A percentile compares a stretch with the other conserved stretches of the same genome.
Evolutionary conservation across 2,797 vertebrate species (phyloP).

Genomic region (Cryptoblepharus egeriae): DNA sequence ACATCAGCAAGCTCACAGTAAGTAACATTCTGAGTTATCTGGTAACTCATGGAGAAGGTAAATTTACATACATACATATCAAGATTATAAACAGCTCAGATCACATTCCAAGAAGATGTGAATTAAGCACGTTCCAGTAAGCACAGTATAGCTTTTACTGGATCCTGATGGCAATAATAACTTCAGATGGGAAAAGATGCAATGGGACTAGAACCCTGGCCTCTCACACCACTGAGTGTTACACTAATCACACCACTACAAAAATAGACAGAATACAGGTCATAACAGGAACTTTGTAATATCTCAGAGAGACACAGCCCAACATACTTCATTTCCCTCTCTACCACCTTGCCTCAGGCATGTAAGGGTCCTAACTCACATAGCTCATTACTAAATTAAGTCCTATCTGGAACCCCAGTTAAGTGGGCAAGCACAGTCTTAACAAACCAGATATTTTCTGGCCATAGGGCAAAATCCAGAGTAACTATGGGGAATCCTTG

Average conservation of each 20-base stretch:
- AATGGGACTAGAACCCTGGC: background rate
- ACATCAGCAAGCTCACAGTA: background rate
- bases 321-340: background rate
- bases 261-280: background rate
- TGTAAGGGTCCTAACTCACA: background rate
- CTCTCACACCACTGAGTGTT: background rate
- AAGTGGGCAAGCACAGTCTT: background rate
- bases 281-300: too few relatives aligned
- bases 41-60: background rate
- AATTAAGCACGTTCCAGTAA: background rate
- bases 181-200: background rate
- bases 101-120: background rate
- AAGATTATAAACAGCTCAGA: too few relatives aligned
- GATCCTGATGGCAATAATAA: background rate
- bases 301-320: background rate
- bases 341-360: background rate
- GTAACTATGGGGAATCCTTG: too few relatives aligned
- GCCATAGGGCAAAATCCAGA: too few relatives aligned
- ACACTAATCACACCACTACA: background rate
- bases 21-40: background rate
- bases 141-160: background rate
- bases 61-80: too few relatives aligned
- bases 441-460: background rate
- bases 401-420: background rate
- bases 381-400: background rate